These are phyloP conservation scores for Epirrhoe tristata DNA, from an alignment of 2,888 invertebrate genomes.

Conservation along the genomic window DNA sequence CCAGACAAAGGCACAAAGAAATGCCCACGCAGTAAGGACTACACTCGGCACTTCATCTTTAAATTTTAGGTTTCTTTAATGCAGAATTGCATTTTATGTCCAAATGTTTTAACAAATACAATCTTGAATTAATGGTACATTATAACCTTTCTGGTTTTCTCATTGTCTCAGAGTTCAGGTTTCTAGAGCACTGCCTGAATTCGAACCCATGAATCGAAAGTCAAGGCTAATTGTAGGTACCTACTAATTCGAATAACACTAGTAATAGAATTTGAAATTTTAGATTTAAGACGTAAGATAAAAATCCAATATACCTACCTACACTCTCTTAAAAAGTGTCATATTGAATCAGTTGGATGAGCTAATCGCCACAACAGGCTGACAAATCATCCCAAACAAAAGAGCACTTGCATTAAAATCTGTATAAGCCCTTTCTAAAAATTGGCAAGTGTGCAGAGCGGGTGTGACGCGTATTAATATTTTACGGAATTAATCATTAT, in stretches of 20 bases:
- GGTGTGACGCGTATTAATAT: slow-evolving; percentile 83
- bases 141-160: no score
- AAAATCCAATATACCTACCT: neutral
- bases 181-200: no score
- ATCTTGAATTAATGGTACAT: no score
- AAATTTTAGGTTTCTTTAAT: neutral
- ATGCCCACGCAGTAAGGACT: slow-evolving; percentile 60
- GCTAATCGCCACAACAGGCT: slow-evolving; percentile 43
- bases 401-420: slow-evolving; percentile 72
- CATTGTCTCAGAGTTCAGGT: no score
- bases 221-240: no score
- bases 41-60: slow-evolving; percentile 27
- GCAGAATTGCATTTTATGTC: no score
- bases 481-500: slow-evolving; percentile 85
- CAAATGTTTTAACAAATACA: no score
- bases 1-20: slow-evolving; percentile 73
- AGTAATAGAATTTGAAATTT: no score
- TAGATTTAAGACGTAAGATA: no score
- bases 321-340: neutral
- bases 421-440: slow-evolving; percentile 71
- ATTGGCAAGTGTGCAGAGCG: slow-evolving; percentile 76
- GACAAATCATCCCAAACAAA: slow-evolving; percentile 67
- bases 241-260: no score
- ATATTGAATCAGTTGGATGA: slow-evolving; percentile 4
- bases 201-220: no score